phyloP scores from a whole-genome alignment of 2,888 invertebrate species.

The Heliconius charithonia region DNA sequence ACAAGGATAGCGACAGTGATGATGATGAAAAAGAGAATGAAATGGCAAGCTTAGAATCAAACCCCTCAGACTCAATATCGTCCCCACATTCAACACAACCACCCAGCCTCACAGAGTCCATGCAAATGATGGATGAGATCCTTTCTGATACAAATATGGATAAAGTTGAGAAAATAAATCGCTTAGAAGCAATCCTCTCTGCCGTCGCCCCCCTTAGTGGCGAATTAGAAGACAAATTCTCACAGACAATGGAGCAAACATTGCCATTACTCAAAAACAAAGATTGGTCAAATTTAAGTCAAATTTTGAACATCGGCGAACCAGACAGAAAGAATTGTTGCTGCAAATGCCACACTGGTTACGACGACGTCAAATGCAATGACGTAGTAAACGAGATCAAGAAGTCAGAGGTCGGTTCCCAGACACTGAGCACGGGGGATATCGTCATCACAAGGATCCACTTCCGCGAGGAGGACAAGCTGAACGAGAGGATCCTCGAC shows the following conservation, averaged over 20 bases:
- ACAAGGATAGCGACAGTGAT: constrained; percentile 90
- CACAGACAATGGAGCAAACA: constrained; percentile 81
- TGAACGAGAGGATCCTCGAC: constrained; percentile 75
- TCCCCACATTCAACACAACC: constrained; percentile 91
- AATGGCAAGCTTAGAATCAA: constrained; percentile 91
- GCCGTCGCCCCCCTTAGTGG: constrained; percentile 89
- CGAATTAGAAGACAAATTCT: constrained; percentile 81
- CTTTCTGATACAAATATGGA: constrained; percentile 92
- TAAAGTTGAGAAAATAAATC: constrained; percentile 92
- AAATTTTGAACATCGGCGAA: constrained; percentile 77
- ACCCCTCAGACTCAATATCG: constrained; percentile 89
- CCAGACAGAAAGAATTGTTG: constrained; percentile 78
- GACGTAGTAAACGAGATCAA: constrained; percentile 78
- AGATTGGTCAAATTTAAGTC: constrained; percentile 81
- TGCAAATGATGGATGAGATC: constrained; percentile 94
- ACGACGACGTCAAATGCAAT: constrained; percentile 72
- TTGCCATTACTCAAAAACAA: constrained; percentile 81
- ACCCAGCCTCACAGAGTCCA: constrained; percentile 93
- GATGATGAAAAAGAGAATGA: constrained; percentile 89
- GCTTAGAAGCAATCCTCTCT: constrained; percentile 92
- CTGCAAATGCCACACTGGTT: constrained; percentile 83
- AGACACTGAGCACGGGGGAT: constrained; percentile 95
- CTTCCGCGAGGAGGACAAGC: constrained; percentile 80
- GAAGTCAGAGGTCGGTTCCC: constrained; percentile 86
- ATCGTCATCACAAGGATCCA: constrained; percentile 94